Evolutionary conservation across 2,113 vertebrate species (phyloP).

Genomic region (Isurus oxyrinchus): DNA sequence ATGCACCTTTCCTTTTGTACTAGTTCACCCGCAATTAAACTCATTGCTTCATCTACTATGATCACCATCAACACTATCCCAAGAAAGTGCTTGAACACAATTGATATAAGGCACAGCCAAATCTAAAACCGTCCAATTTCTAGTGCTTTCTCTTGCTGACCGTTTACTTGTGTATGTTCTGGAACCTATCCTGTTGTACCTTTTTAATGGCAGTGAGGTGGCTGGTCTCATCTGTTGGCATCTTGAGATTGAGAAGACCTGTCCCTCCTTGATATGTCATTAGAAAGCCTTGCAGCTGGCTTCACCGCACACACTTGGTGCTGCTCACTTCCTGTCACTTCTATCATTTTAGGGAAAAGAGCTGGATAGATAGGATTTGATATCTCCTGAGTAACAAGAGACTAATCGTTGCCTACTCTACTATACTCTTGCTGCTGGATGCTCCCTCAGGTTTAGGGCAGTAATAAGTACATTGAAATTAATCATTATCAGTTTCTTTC

Average conservation of each 20-base stretch:
- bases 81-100: not conserved
- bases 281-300: not conserved
- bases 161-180: not conserved
- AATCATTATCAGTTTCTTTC: not conserved
- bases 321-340: not conserved
- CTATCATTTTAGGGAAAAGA: not conserved
- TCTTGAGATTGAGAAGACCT: not conserved
- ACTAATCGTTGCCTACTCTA: not conserved
- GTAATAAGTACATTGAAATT: not conserved
- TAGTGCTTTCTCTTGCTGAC: too few species aligned
- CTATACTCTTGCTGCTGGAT: not conserved
- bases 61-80: not conserved
- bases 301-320: not conserved
- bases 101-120: not conserved
- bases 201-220: not conserved
- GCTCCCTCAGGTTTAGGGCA: not conserved
- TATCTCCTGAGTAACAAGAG: not conserved
- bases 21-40: not conserved
- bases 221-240: not conserved
- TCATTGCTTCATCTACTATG: not conserved
- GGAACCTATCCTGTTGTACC: not conserved
- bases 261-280: not conserved
- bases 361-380: not conserved
- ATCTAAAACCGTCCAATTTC: not conserved
- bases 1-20: not conserved